These are phyloP conservation scores for Sternarchorhynchus goeldii DNA, from an alignment of 2,797 vertebrate species.

Conservation along the genomic window DNA sequence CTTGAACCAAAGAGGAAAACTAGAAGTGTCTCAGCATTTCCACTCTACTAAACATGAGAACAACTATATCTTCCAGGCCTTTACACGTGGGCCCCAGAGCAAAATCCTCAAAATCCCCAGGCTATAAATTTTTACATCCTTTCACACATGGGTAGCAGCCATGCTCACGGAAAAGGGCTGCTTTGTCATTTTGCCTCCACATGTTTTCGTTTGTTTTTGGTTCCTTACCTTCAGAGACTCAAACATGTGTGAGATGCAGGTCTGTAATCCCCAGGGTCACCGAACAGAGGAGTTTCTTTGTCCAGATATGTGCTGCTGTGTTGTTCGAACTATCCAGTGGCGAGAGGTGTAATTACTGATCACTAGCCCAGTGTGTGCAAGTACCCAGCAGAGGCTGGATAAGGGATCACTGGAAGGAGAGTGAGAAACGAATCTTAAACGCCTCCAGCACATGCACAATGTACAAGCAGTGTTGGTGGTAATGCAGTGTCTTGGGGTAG, in stretches of 20 bases:
- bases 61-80: slow-evolving; percentile 43
- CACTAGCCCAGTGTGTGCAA: slow-evolving; percentile 50
- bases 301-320: slow-evolving; percentile 11
- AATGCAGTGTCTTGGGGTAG: slow-evolving; percentile 40
- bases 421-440: not conserved
- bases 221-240: slow-evolving; percentile 49
- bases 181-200: slow-evolving; percentile 52
- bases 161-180: slow-evolving; percentile 44
- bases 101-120: slow-evolving; percentile 48
- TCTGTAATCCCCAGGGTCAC: slow-evolving; percentile 43
- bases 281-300: slow-evolving; percentile 37
- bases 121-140: slow-evolving; percentile 22
- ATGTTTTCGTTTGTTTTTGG: slow-evolving; percentile 23
- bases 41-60: slow-evolving; percentile 48
- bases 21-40: slow-evolving; percentile 48
- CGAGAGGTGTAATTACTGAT: slow-evolving; percentile 43
- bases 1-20: not conserved
- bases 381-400: slow-evolving; percentile 33
- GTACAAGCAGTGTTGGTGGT: not conserved
- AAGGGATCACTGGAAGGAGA: slow-evolving; percentile 8
- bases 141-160: slow-evolving; percentile 49
- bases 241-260: slow-evolving; percentile 48
- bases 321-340: slow-evolving; percentile 45
- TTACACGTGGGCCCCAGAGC: slow-evolving; percentile 25
- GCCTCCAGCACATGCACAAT: not conserved